Base-by-base conservation (phyloP, 2,888 invertebrate genomes). In the Cantharis rufa region DNA sequence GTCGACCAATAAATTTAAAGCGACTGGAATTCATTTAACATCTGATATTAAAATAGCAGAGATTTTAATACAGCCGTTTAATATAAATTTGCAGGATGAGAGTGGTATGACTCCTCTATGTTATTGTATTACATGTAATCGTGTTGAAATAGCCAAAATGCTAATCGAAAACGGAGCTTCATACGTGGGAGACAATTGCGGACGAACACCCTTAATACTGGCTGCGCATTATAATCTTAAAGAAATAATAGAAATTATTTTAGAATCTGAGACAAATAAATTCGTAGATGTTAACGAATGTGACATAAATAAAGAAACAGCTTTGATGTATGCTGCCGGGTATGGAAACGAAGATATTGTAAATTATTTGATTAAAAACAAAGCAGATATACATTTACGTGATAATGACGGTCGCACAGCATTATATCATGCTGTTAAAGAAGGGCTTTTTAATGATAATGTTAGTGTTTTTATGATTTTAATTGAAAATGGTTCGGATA, bases 41-140 rank as follows among this genome's bases (percentile, higher is more conserved):
- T 32, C 48, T 0, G 61, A 69, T 48, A 24, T 18, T 15, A 16
- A 75, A 16, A 71, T 76, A 10, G 21, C 69, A 3, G 32, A 73
- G 7, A 15, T 24, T 16, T 16, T 79, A 18, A 15, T 79, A 24
- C 48, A 69, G 68, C 27, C 32, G 3, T 61, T 62, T 11, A 64
- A 75, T 68, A 69, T 61, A 21, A 63, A 75, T 24, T 15, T 24
- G 5, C 75, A 73, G n/a, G 77, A 79, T 28, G 10, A 71, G 69
- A 74, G 72, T 64, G 77, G 75, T 27, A 73, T 77, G 69, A 79
- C 77, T 11, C 77, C 77, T 15, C 64, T 79, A n/a, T 21, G 63
- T n/a, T 48, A 74, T 15, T 73, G 75, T 10, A 61, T 72, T 9
- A 76, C 74, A 16, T 5, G 28, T n/a, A 11, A 28, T n/a, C 32